These are phyloP conservation scores for Numenius arquata DNA, from an alignment of 2,113 vertebrate genomes.

Conservation along the genomic window DNA sequence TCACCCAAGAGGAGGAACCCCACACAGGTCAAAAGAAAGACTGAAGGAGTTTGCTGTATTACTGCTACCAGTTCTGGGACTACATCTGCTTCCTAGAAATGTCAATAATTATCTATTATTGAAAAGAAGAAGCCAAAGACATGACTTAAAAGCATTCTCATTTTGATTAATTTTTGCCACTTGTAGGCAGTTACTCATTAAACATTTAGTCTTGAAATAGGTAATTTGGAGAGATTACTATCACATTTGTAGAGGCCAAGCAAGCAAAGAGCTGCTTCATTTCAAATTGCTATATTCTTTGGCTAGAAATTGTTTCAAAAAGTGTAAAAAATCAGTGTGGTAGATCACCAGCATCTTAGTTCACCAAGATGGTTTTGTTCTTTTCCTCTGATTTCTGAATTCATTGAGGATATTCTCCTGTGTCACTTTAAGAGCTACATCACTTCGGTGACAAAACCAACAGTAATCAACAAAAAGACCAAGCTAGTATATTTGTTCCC, in stretches of 20 bases:
- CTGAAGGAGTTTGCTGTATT: neutral
- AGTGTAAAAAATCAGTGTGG: neutral
- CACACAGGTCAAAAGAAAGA: neutral
- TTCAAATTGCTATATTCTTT: neutral
- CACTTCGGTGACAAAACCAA: neutral
- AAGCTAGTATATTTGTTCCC: neutral
- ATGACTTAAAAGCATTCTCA: neutral
- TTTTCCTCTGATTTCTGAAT: neutral
- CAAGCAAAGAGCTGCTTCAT: neutral
- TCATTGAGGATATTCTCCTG: neutral
- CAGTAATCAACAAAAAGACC: neutral
- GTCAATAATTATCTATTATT: conserved; percentile 5
- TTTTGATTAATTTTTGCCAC: conserved; percentile 19
- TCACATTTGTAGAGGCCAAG: neutral
- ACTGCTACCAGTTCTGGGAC: neutral
- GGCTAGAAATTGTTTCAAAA: neutral
- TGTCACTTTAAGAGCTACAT: neutral
- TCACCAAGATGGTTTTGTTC: neutral
- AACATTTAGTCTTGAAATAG: conserved; percentile 7
- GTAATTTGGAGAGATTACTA: neutral
- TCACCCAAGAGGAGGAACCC: neutral
- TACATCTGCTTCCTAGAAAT: neutral
- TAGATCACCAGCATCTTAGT: neutral
- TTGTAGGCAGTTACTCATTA: neutral
- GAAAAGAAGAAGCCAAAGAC: neutral